Base-by-base conservation (phyloP, 2,888 invertebrate genomes). In the Erebia ligea region DNA sequence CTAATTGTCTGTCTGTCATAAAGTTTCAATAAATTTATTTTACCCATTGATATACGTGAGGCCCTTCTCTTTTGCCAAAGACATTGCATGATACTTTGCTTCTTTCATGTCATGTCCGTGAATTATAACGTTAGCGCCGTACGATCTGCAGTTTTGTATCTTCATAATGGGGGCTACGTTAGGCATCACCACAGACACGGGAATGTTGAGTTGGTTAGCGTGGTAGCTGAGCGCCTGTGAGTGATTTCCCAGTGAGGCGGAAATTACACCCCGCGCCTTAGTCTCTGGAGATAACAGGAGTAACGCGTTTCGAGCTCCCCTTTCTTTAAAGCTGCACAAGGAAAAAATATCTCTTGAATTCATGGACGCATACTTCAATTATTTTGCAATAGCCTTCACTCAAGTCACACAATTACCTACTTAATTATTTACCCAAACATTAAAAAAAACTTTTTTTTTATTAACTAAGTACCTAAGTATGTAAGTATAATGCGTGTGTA, bases 111-210 rank as follows among this genome's bases (percentile, higher is more conserved):
- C 96, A 61, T 94, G 91, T 1, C 98, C 99, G 74, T 96, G 94
- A 15, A 98, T 95, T 34, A 99, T 95, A 9, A 99, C 98, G 63
- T 95, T 95, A 1, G 99, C 98, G 8, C 97, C 97, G 83, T 95
- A 97, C 67, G 96, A 96, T 68, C 95, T 95, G 84, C 99, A 99
- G 75, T 97, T 96, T 82, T 97, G 96, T 64, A 99, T 96, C 92
- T 99, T 99, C 98, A 99, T 99, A 71, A 99, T 97, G 0, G 99
- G 98, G 0, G 99, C 99, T 0, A 98, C 96, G 56, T 96, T 95
- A 0, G 99, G 99, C 99, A 99, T 99, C n/a, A 99, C 97, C 6
- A 99, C 98, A 0, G 97, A 97, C 0, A 96, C 95, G 0, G 96
- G 95, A 34, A 97, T 94, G 56, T 93, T 92, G 10, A 98, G 92